These are phyloP conservation scores for Anhinga rufa DNA, from an alignment of 2,113 vertebrate species.

Conservation along the genomic window DNA sequence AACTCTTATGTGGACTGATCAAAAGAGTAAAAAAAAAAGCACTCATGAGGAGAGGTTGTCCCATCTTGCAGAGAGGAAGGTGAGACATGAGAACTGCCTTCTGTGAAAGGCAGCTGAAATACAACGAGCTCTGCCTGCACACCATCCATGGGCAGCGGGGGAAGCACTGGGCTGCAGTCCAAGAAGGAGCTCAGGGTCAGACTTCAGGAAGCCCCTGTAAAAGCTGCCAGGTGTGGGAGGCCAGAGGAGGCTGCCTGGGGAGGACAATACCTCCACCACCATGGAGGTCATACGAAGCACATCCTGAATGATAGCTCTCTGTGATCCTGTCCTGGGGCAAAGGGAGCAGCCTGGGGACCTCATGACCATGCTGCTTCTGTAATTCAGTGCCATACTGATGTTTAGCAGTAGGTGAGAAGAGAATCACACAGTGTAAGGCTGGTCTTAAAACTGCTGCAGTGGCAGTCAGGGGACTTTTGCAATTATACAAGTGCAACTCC, in stretches of 20 bases:
- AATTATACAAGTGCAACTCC: no score
- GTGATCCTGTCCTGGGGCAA: no score
- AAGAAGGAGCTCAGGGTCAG: neutral
- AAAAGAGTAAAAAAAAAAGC: neutral
- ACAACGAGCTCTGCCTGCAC: accelerated
- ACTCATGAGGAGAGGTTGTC: neutral
- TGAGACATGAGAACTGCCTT: accelerated
- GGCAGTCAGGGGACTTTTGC: neutral
- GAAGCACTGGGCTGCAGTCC: neutral
- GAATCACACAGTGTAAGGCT: neutral
- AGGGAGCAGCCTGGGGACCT: neutral
- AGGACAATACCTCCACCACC: neutral
- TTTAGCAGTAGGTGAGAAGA: neutral
- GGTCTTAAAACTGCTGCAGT: neutral
- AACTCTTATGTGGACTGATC: neutral
- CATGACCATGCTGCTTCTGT: neutral
- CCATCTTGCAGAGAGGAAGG: neutral
- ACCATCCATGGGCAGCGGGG: accelerated
- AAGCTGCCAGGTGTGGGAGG: neutral
- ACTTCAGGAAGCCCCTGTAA: neutral
- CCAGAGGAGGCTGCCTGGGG: neutral
- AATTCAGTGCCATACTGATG: neutral
- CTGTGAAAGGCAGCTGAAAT: neutral
- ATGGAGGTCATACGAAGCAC: accelerated
- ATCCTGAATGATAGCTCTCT: neutral